Evolutionary conservation across 2,888 invertebrate species (phyloP), one percentile per base, ranked within the genome.

Genomic region (Apantesis nais): DNA sequence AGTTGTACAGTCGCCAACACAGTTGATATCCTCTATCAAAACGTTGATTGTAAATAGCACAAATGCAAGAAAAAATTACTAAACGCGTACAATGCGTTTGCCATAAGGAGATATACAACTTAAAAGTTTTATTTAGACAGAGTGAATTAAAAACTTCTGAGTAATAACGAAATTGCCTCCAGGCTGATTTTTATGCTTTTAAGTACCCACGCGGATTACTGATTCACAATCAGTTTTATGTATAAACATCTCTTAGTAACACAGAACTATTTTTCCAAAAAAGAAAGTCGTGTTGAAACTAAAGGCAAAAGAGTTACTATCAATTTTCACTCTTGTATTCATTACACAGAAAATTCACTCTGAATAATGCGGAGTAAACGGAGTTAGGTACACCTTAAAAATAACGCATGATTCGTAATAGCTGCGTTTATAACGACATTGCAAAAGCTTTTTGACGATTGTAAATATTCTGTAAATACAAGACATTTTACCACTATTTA

Each of bases 1-100:
- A 62, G 74, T 72, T 77, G 78, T 83, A 85, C 83, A 84, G 74
- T 83, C 83, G 77, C 75, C 80, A 79, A 84, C 83, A 83, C 74
- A 77, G 68, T 74, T 76, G 71, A 71, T 73, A 72, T 70, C 72
- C 64, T 77, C 71, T 76, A 76, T 78, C 72, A 76, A 79, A 75
- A 79, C 31, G 14, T 37, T 67, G 29, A 67, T 75, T 76, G 75
- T 76, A 74, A 66, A 74, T 77, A 77, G 67, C 73, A 71, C 61
- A 72, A 78, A 77, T 77, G 25, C 66, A 52, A 44, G n/a, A 71
- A 68, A 62, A 70, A 66, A 67, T 69, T 77, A 77, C 69, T 71
- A 72, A 75, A 74, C 77, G 22, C 66, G 65, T 72, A 71, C 25
- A 73, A 37, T 48, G 37, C 44, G 12, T 58, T 48, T 34, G 31